Evolutionary conservation across 2,113 vertebrate species (phyloP).

Genomic region (Reinhardtius hippoglossoides): DNA sequence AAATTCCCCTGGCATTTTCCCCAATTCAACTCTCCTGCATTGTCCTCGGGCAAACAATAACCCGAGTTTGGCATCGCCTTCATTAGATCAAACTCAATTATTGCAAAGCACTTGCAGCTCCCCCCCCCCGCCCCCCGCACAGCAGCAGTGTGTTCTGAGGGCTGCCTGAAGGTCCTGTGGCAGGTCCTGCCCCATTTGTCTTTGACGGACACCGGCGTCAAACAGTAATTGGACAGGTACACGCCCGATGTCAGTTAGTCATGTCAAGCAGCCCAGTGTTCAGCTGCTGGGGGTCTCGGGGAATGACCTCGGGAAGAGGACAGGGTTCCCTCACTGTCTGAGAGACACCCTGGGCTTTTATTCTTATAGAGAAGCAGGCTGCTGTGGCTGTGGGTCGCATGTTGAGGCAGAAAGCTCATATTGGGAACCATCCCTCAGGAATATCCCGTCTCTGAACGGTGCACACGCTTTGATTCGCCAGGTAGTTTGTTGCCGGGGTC

Average conservation of each 20-base stretch:
- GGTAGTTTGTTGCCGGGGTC: constrained; percentile 53
- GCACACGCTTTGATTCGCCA: constrained; percentile 49
- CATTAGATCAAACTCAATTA: constrained; percentile 73
- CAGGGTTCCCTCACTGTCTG: constrained; percentile 25
- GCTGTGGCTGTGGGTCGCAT: constrained; percentile 19
- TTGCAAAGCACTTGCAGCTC: constrained; percentile 25
- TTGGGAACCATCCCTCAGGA: constrained; percentile 63
- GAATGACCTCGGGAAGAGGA: constrained; percentile 70
- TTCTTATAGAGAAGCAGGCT: too few species aligned
- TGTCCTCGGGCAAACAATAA: constrained; percentile 73
- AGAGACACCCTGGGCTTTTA: too few species aligned
- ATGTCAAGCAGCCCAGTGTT: constrained; percentile 55
- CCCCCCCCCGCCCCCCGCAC: constrained; percentile 4
- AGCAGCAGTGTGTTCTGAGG: not conserved
- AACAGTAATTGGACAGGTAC: constrained; percentile 70
- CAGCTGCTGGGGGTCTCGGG: constrained; percentile 62
- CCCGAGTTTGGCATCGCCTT: constrained; percentile 65
- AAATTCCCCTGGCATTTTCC: constrained; percentile 69
- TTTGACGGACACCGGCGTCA: constrained; percentile 62
- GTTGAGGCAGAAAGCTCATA: constrained; percentile 42
- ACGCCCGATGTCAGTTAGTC: constrained; percentile 61
- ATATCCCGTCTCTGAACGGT: constrained; percentile 15
- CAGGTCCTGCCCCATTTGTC: constrained; percentile 48
- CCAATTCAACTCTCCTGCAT: constrained; percentile 51
- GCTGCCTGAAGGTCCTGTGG: constrained; percentile 33